A percentile compares a stretch with the other conserved stretches of the same genome.
Conservation (phyloP, 2,888 invertebrate species). For the Phasia obesa region DNA sequence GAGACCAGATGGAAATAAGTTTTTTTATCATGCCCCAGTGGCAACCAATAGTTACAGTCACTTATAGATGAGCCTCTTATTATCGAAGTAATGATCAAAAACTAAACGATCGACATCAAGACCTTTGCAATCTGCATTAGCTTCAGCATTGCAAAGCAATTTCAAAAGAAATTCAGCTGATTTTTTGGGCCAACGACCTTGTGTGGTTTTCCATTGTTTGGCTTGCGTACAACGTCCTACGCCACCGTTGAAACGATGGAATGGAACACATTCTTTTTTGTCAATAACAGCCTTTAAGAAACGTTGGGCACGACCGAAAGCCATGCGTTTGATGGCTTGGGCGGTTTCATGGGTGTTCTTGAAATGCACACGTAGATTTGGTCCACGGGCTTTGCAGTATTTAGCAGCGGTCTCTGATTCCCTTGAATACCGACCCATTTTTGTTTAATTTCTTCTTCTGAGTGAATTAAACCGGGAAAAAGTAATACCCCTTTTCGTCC, state of each 20-base stretch:
- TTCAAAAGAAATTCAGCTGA: slow-evolving; percentile 99
- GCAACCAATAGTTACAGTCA: no score
- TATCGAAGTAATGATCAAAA: slow-evolving; percentile 98
- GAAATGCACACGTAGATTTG: slow-evolving; percentile 99
- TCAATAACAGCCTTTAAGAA: slow-evolving; percentile 97
- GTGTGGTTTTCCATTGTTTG: slow-evolving; percentile 96
- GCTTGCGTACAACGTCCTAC: slow-evolving; percentile 99
- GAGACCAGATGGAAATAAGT: no score
- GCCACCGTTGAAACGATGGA: slow-evolving; percentile 97
- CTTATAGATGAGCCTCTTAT: no score
- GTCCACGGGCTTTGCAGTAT: slow-evolving; percentile 99
- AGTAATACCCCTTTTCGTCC: no score
- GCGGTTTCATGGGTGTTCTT: slow-evolving; percentile 99
- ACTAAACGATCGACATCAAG: slow-evolving; percentile 98
- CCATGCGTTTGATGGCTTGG: slow-evolving; percentile 96
- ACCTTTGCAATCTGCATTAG: slow-evolving; percentile 98
- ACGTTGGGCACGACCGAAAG: slow-evolving; percentile 95
- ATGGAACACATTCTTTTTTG: slow-evolving; percentile 99
- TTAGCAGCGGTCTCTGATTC: slow-evolving; percentile 98
- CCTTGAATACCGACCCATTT: slow-evolving; percentile 96
- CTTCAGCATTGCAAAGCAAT: slow-evolving; percentile 98
- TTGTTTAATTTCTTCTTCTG: slow-evolving; percentile 81
- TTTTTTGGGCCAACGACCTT: slow-evolving; percentile 99
- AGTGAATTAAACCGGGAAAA: slow-evolving; percentile 82
- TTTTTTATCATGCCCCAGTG: no score